Evolutionary conservation across 2,888 invertebrate genomes (phyloP), one percentile per base, ranked within the genome.

Genomic region (Sicus ferrugineus): DNA sequence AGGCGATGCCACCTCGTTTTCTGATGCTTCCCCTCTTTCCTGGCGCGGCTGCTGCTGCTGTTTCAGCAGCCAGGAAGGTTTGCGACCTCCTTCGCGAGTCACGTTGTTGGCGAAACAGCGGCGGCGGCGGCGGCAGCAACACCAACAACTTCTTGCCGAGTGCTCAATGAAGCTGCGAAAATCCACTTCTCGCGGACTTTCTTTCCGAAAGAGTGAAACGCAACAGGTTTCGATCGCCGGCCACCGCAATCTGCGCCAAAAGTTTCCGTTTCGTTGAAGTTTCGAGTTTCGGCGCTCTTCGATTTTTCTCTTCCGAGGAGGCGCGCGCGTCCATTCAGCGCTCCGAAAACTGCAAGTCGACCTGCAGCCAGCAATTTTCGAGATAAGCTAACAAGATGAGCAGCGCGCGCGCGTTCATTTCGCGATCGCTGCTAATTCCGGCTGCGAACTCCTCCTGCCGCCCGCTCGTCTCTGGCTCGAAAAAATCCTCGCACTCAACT

Each of bases 401-500:
- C 23, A 50, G 11, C 19, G 14, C 50, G 11, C 19, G n/a, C 5
- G 38, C 38, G n/a, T n/a, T 34, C 38, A 9, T 34, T 34, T 50
- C 11, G 5, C 50, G 16, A 11, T 26, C 54, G 6, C 56, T 30
- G 11, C 1, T 16, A 30, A 30, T 42, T 19, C 61, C 28, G 16
- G 28, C 62, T 23, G 16, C 38, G 63, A 19, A 26, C 19, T 26
- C 46, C 48, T 48, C 28, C 48, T 11, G 48, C 28, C 26, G 62
- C 26, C 62, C n/a, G 23, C 42, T 58, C 30, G 30, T 31, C 42
- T 4, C 7, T n/a, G 42, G 14, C 14, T 16, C 48, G 28, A 30
- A 48, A 21, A 63, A 63, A 63, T 63, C 48, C 30, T 26, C 19
- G 34, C 48, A 48, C 63, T 63, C 31, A 50, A 38, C 31, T 63